A percentile compares a stretch with the other conserved stretches of the same genome.
Conservation (phyloP, 1,140 invertebrate species). For the Teleopsis dalmanni region DNA sequence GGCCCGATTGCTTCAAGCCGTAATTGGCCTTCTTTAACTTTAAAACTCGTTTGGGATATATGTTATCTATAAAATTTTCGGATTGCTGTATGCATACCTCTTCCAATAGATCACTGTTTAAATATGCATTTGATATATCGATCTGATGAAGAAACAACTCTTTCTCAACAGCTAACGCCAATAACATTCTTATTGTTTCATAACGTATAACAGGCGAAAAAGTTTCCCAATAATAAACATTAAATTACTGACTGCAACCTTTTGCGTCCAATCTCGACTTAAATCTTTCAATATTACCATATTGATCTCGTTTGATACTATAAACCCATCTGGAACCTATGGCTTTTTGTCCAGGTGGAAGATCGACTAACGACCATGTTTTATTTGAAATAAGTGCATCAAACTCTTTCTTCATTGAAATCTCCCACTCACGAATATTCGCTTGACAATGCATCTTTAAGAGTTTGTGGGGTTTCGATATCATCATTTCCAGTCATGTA, state of each 20-base stretch:
- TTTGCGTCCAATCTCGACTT: constrained; percentile 1
- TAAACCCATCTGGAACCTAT: constrained; percentile 6
- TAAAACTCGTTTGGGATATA: constrained; percentile 20
- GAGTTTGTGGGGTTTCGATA: constrained; percentile 6
- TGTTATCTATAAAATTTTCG: background rate
- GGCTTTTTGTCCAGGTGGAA: constrained; percentile 7
- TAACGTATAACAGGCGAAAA: constrained; percentile 15
- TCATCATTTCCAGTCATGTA: background rate
- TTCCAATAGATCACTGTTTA: constrained; percentile 1
- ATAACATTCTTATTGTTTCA: constrained; percentile 16
- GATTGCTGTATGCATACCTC: constrained; percentile 7
- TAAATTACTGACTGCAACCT: background rate
- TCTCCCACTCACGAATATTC: constrained; percentile 19
- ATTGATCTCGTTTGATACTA: background rate
- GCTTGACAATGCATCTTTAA: constrained; percentile 6
- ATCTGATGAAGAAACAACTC: constrained; percentile 2
- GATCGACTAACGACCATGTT: constrained; percentile 15
- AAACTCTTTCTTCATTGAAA: constrained; percentile 12
- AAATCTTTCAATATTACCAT: background rate
- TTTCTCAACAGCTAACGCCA: constrained; percentile 16
- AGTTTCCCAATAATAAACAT: constrained; percentile 7
- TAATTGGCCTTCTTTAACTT: constrained; percentile 30
- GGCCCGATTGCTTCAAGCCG: constrained; percentile 33
- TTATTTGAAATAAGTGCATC: constrained; percentile 6
- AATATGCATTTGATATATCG: background rate